Conservation (phyloP, 2,113 vertebrate genomes). For the Pachypanchax playfairii region DNA sequence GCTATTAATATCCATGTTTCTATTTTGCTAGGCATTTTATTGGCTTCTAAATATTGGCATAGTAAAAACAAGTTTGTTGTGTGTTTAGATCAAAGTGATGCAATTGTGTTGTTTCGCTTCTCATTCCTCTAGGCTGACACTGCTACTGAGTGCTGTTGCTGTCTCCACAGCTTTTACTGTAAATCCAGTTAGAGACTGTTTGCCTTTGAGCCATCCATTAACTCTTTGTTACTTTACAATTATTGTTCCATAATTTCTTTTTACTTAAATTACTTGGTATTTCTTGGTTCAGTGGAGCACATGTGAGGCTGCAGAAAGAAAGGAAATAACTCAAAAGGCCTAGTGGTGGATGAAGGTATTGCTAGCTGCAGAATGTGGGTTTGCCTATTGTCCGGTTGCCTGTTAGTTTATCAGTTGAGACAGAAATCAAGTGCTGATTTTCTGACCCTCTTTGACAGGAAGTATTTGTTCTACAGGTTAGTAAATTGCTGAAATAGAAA, state of each 20-base stretch:
- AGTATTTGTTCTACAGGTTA: constrained; percentile 53
- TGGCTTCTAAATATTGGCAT: constrained; percentile 36
- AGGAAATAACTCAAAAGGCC: not conserved
- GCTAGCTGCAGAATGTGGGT: constrained; percentile 8
- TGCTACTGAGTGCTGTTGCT: constrained; percentile 28
- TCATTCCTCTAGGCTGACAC: constrained; percentile 52
- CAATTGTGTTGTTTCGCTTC: constrained; percentile 47
- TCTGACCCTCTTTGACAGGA: constrained; percentile 55
- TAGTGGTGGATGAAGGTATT: not conserved
- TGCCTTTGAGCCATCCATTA: constrained; percentile 46
- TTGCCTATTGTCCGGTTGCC: constrained; percentile 42
- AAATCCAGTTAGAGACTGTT: constrained; percentile 32
- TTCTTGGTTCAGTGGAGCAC: constrained; percentile 7
- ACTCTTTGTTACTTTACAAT: constrained; percentile 15
- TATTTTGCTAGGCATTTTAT: constrained; percentile 27
- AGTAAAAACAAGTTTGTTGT: constrained; percentile 31
- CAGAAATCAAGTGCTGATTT: constrained; percentile 72
- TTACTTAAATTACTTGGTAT: constrained; percentile 24
- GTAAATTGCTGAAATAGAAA: constrained; percentile 44
- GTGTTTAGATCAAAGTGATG: constrained; percentile 45
- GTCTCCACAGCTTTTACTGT: constrained; percentile 34
- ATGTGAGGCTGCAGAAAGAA: constrained; percentile 1
- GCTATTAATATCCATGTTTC: constrained; percentile 7
- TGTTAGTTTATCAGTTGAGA: constrained; percentile 66
- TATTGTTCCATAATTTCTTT: constrained; percentile 27